phyloP scores from a whole-genome alignment of 2,797 vertebrate genomes.

The Distichodus sexfasciatus region DNA sequence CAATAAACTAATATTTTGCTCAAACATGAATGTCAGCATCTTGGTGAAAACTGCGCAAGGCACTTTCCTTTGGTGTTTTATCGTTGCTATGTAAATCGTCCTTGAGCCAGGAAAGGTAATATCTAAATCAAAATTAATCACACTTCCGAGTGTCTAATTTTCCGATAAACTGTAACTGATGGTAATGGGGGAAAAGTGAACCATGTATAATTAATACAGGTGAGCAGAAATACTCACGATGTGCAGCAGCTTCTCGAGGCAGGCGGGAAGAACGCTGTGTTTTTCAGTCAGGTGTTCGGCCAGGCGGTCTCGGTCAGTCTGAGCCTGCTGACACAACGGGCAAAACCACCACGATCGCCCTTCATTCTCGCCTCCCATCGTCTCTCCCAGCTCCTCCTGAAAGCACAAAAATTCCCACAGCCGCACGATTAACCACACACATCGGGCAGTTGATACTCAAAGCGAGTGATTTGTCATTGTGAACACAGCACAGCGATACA shows the following conservation, averaged over 20 bases:
- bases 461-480: too few species aligned
- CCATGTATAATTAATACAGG: background rate
- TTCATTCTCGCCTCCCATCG: constrained; percentile 74
- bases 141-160: too few species aligned
- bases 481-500: too few species aligned
- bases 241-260: constrained; percentile 75
- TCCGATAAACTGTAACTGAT: too few species aligned
- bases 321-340: constrained; percentile 87
- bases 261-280: constrained; percentile 79
- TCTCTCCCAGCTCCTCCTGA: constrained; percentile 87
- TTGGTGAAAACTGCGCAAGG: too few species aligned
- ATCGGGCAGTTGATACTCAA: too few species aligned
- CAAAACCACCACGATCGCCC: constrained; percentile 82
- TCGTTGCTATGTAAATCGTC: too few species aligned
- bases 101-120: too few species aligned
- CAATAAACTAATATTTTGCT: too few species aligned
- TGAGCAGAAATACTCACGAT: constrained; percentile 68
- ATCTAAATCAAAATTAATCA: too few species aligned
- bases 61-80: too few species aligned
- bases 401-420: constrained; percentile 28
- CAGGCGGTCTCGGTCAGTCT: constrained; percentile 70
- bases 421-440: background rate
- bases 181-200: background rate
- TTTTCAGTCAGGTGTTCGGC: constrained; percentile 75
- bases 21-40: too few species aligned